A percentile compares a stretch with the other conserved stretches of the same genome.
Evolutionary conservation across 1,140 invertebrate genomes (phyloP).

Genomic region (Nylanderia fulva): DNA sequence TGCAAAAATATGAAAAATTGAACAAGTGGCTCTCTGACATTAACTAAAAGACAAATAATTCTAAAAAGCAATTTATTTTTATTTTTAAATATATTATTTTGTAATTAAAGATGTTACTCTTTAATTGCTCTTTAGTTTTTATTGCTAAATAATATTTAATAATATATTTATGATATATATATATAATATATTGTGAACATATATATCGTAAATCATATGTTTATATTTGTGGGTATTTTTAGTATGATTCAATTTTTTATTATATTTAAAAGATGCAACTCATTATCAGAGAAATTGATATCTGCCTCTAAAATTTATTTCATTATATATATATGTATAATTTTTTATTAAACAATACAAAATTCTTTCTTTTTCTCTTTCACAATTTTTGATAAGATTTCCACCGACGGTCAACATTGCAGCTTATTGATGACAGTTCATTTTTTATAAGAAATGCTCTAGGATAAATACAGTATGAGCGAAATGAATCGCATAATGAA

Average conservation of each 20-base stretch:
- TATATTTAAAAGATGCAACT: not conserved
- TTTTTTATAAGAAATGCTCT: slow-evolving; percentile 42
- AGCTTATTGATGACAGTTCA: not conserved
- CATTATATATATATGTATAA: not conserved
- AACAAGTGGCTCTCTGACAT: not conserved
- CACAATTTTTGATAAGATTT: not conserved
- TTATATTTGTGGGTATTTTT: not conserved
- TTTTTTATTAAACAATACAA: not conserved
- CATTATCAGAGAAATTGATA: not conserved
- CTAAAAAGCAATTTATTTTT: not conserved
- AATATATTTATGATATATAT: not conserved
- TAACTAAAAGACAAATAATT: not conserved
- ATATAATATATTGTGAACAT: not conserved
- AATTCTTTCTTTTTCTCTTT: not conserved
- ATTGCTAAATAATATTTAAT: not conserved
- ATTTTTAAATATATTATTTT: not conserved
- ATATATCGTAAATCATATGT: not conserved
- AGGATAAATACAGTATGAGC: not conserved
- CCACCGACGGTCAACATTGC: slow-evolving; percentile 30
- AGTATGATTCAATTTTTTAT: slow-evolving; percentile 1
- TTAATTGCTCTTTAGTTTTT: not conserved
- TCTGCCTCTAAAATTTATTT: not conserved
- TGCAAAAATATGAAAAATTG: slow-evolving; percentile 10
- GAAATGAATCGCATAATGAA: not conserved
- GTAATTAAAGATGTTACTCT: not conserved